Evolutionary conservation across 2,797 vertebrate species (phyloP), one percentile per base, ranked within the genome.

Genomic region (Spizella passerina): DNA sequence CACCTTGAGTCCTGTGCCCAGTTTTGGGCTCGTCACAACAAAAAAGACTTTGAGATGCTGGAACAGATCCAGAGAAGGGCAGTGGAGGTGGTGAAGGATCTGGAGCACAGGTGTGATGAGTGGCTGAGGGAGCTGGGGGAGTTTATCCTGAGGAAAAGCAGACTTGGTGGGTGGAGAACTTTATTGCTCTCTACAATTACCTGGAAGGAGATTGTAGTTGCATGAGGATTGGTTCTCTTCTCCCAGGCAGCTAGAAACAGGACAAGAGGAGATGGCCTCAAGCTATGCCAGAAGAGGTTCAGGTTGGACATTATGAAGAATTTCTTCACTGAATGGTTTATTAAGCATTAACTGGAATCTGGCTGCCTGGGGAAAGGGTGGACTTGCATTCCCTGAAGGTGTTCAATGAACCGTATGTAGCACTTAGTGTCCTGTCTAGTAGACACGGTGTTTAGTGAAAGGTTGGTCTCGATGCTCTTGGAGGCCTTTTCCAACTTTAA

Each of bases 11-110:
- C 1, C 21, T n/a, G 24, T 7, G 44, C 17, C 20, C 29, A 6
- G 21, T 16, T 52, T 21, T 26, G 50, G 44, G 20, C 14, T 20
- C 0, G 0, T 39, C 32, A 15, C 0, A 1, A 34, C 30, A 46
- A 22, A 65, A 52, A 27, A 16, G 10, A 29, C 55, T 12, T 10
- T 14, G 55, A 47, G 34, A 30, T 13, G 15, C 47, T 55, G n/a
- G 61, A 53, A 27, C 20, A 47, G 15, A 30, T 43, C 12, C 55
- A 55, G 41, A 36, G 36, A n/a, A 55, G 47, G 19, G 41, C 26
- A 24, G 1, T 13, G 15, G 46, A 41, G 34, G 7, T 41, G 55
- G 47, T 20, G 30, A 29, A 36, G 22, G 15, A 19, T 47, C 18
- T 61, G 64, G 14, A 69, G 34, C 20, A 53, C 11, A 46, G 38